A percentile compares a stretch with the other conserved stretches of the same genome.
Conservation (phyloP, 2,888 invertebrate species). For the Acanthosepion pharaonis region DNA sequence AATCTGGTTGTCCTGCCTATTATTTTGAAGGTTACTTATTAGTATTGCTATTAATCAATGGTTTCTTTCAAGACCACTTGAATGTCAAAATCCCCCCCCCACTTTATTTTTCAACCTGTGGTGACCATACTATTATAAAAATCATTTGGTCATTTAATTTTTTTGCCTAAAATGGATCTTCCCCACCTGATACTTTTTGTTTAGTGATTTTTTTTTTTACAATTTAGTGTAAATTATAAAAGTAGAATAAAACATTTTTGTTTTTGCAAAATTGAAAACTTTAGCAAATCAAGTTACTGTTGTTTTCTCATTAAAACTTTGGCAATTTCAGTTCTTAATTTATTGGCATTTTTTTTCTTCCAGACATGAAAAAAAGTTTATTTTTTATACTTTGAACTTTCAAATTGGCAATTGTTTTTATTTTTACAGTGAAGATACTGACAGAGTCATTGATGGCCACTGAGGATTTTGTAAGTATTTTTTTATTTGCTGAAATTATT, state of each 20-base stretch:
- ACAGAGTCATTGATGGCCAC: conserved; percentile 45
- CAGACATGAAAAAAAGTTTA: background rate
- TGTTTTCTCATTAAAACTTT: background rate
- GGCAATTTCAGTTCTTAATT: background rate
- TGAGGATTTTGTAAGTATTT: conserved; percentile 42
- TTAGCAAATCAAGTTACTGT: too few species aligned
- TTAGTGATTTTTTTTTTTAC: too few species aligned
- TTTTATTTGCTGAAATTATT: background rate
- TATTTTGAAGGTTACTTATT: too few species aligned
- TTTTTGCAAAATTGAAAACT: too few species aligned
- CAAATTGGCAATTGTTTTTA: background rate
- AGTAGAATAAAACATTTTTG: too few species aligned
- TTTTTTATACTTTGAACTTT: background rate
- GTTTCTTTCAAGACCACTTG: too few species aligned
- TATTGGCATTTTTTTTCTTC: background rate
- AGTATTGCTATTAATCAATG: too few species aligned
- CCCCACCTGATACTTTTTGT: too few species aligned
- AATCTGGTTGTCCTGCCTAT: too few species aligned
- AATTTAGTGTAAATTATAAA: background rate
- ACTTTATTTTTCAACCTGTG: background rate
- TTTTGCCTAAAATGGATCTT: too few species aligned
- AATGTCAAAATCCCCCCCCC: too few species aligned
- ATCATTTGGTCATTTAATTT: too few species aligned
- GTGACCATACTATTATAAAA: background rate
- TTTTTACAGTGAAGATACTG: conserved; percentile 42